A percentile compares a stretch with the other conserved stretches of the same genome.
Evolutionary conservation across 2,888 invertebrate genomes (phyloP).

Genomic region (Alviniconcha strummeri): DNA sequence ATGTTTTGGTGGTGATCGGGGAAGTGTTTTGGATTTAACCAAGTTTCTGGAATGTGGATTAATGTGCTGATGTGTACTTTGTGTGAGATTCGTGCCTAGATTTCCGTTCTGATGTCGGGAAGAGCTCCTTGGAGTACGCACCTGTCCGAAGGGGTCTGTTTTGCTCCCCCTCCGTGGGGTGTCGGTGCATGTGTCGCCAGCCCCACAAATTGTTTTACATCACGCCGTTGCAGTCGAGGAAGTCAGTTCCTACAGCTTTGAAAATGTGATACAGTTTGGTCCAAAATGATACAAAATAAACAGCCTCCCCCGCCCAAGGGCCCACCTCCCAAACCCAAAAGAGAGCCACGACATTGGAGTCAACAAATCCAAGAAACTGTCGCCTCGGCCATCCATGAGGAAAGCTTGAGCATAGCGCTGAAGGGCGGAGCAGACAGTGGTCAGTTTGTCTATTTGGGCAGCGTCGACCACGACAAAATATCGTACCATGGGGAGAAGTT

Average conservation of each 20-base stretch:
- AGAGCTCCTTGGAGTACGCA: constrained; percentile 21
- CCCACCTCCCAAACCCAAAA: constrained; percentile 46
- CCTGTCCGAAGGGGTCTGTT: constrained; percentile 32
- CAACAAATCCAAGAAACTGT: constrained; percentile 73
- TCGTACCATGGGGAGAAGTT: constrained; percentile 70
- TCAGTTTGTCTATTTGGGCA: constrained; percentile 68
- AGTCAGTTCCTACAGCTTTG: constrained; percentile 19
- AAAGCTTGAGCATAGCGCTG: constrained; percentile 72
- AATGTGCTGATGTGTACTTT: constrained; percentile 11
- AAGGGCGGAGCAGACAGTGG: constrained; percentile 76
- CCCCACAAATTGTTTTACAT: constrained; percentile 17
- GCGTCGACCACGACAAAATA: constrained; percentile 65
- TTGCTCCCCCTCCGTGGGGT: constrained; percentile 28
- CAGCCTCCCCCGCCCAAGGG: constrained; percentile 47
- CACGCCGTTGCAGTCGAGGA: constrained; percentile 14
- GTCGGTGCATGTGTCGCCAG: constrained; percentile 27
- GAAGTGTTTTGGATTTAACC: constrained; percentile 27
- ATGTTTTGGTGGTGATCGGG: constrained; percentile 34
- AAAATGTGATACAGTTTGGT: constrained; percentile 35
- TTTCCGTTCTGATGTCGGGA: constrained; percentile 29
- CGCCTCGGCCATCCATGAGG: constrained; percentile 73
- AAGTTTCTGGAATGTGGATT: constrained; percentile 20
- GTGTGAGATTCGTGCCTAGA: constrained; percentile 7
- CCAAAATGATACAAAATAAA: constrained; percentile 52
- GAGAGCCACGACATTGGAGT: constrained; percentile 72